Evolutionary conservation across 2,888 invertebrate species (phyloP).

Genomic region (Mantis religiosa): DNA sequence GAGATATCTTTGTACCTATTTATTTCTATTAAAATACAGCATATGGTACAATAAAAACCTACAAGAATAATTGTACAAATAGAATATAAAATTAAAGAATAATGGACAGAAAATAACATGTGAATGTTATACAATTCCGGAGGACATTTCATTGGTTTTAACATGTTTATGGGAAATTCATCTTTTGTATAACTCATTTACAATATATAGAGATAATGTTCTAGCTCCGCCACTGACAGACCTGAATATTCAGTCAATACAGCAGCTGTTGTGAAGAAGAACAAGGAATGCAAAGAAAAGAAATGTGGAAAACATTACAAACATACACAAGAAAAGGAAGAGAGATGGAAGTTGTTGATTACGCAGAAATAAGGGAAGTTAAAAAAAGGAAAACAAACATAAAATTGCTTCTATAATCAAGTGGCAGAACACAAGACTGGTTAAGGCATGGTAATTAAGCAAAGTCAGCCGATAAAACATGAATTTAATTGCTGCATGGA

Average conservation of each 20-base stretch:
- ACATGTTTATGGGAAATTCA: too few species aligned
- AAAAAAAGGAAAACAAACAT: not conserved
- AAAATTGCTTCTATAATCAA: not conserved
- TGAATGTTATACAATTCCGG: too few species aligned
- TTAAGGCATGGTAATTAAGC: conserved; percentile 10
- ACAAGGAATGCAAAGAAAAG: conserved; percentile 1
- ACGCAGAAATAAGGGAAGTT: not conserved
- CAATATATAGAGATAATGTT: too few species aligned
- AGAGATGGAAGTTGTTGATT: not conserved
- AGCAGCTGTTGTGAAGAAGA: not conserved
- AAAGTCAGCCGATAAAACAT: not conserved
- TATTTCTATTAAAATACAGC: too few species aligned
- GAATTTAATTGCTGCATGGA: conserved; percentile 9
- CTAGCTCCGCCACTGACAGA: not conserved
- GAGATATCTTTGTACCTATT: too few species aligned
- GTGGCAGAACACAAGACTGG: not conserved
- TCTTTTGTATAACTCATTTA: too few species aligned
- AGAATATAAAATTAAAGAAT: too few species aligned
- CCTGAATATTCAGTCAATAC: not conserved
- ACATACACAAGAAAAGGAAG: not conserved
- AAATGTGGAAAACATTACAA: not conserved
- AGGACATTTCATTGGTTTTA: too few species aligned
- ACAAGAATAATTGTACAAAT: too few species aligned
- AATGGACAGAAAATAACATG: too few species aligned
- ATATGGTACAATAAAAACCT: too few species aligned